Evolutionary conservation across 2,113 vertebrate genomes (phyloP), one percentile per base, ranked within the genome.

Genomic region (Lycocorax pyrrhopterus): DNA sequence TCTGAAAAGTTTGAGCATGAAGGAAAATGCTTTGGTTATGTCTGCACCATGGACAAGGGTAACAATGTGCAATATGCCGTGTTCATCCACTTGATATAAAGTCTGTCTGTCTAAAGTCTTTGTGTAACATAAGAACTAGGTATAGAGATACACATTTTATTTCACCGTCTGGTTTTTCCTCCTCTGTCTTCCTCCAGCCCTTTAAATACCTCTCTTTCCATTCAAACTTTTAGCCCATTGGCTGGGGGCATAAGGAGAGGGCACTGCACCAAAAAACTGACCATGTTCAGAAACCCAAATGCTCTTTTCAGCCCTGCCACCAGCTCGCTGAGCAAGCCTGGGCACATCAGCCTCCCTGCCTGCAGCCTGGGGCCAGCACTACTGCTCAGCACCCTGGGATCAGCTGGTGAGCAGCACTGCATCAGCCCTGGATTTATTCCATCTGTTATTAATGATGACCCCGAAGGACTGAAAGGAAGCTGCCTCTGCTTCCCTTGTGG

Each of bases 391-490:
- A 1, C 49, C 64, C 56, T 16, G 69, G 83, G 56, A 84, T 22
- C 30, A 21, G 56, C 87, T 64, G 46, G 27, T 8, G 29, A 59
- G 41, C 4, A 18, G 43, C 56, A 5, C 26, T 4, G 1, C 80
- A 16, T 27, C 69, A 63, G 73, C 49, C 44, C 68, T 82, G 63
- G 73, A 43, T 90, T 87, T 72, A 86, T 83, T 73, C 93, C 92
- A 94, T 95, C 58, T 1, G 62, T 93, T 95, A 95, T 92, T 96
- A 87, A 94, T 94, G 93, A 53, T 7, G 53, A 84, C 83, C 76
- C 60, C 0, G 1, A 37, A 94, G 73, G 84, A 81, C 76, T 56
- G 94, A 96, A 94, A 94, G 66, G 64, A 96, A 90, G 86, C 83
- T 94, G 90, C 41, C 92, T 46, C 73, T 77, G 49, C 44, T 72